A percentile compares a stretch with the other conserved stretches of the same genome.
phyloP scores from a whole-genome alignment of 2,797 vertebrate species.

The Amazona ochrocephala region DNA sequence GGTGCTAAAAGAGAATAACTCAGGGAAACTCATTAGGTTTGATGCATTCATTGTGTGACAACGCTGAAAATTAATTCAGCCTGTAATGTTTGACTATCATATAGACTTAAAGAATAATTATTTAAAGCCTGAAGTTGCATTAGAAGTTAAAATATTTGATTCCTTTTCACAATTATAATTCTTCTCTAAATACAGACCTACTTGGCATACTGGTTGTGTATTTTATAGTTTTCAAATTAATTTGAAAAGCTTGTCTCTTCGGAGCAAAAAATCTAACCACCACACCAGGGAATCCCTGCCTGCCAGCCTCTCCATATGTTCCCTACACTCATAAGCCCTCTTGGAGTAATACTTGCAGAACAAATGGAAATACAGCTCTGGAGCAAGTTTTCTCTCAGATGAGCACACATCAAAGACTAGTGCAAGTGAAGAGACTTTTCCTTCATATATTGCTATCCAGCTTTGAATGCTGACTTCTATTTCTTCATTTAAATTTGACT shows the following conservation, averaged over 20 bases:
- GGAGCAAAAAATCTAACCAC: slow-evolving; percentile 60
- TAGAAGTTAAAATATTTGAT: slow-evolving; percentile 35
- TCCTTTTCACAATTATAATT: slow-evolving; percentile 23
- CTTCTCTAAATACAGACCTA: slow-evolving; percentile 57
- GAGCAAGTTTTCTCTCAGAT: slow-evolving; percentile 74
- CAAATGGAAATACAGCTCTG: slow-evolving; percentile 73
- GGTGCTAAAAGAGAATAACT: neutral
- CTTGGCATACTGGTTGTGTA: slow-evolving; percentile 44
- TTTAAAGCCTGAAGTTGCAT: neutral
- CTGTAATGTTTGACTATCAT: neutral
- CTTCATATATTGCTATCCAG: slow-evolving; percentile 44
- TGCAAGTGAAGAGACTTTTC: slow-evolving; percentile 59
- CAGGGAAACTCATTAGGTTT: neutral
- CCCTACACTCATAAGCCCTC: slow-evolving; percentile 49
- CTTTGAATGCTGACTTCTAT: slow-evolving; percentile 36
- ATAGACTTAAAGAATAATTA: neutral
- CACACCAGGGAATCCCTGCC: slow-evolving; percentile 71
- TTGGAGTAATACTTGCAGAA: slow-evolving; percentile 70
- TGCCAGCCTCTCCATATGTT: slow-evolving; percentile 77
- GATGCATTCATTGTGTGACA: neutral
- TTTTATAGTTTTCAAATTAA: slow-evolving; percentile 70
- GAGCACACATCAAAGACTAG: slow-evolving; percentile 73
- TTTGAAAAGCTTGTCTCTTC: slow-evolving; percentile 71
- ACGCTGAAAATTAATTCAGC: neutral
- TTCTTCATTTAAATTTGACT: slow-evolving; percentile 57